phyloP scores from a whole-genome alignment of 2,113 vertebrate species.

The Spea bombifrons region DNA sequence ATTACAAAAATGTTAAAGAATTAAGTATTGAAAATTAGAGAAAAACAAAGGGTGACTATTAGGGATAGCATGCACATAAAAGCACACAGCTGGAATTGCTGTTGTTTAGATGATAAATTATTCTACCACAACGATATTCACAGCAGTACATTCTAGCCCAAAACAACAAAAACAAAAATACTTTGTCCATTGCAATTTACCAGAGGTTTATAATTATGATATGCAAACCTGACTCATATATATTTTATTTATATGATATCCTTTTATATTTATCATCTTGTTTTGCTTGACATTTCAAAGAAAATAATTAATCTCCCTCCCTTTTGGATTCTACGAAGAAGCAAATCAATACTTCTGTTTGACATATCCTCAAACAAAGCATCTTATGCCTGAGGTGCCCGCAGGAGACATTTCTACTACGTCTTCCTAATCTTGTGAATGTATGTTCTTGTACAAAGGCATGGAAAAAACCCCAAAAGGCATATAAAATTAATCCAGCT shows the following conservation, averaged over 20 bases:
- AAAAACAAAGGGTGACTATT: constrained; percentile 6
- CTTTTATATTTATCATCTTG: constrained; percentile 37
- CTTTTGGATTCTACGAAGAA: constrained; percentile 41
- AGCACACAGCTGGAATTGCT: constrained; percentile 14
- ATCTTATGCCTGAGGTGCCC: constrained; percentile 47
- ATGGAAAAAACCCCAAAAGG: constrained; percentile 29
- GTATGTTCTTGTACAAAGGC: constrained; percentile 42
- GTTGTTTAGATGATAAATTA: constrained; percentile 16
- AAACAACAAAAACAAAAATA: background rate
- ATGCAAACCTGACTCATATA: constrained; percentile 24
- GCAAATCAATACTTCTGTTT: constrained; percentile 48
- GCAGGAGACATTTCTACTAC: constrained; percentile 28
- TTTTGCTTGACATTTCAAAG: constrained; percentile 42
- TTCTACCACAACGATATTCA: constrained; percentile 4
- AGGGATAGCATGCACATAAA: background rate
- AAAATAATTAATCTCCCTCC: constrained; percentile 46
- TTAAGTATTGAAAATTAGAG: background rate
- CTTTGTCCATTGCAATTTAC: constrained; percentile 21
- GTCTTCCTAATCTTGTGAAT: constrained; percentile 42
- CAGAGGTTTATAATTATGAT: constrained; percentile 33
- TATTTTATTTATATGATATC: constrained; percentile 31
- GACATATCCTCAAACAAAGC: constrained; percentile 47
- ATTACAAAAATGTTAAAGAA: background rate
- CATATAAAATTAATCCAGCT: constrained; percentile 41
- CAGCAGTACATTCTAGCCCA: constrained; percentile 9